Conservation (phyloP, 64 coral and sea anemone species). For the Stylophora pistillata region DNA sequence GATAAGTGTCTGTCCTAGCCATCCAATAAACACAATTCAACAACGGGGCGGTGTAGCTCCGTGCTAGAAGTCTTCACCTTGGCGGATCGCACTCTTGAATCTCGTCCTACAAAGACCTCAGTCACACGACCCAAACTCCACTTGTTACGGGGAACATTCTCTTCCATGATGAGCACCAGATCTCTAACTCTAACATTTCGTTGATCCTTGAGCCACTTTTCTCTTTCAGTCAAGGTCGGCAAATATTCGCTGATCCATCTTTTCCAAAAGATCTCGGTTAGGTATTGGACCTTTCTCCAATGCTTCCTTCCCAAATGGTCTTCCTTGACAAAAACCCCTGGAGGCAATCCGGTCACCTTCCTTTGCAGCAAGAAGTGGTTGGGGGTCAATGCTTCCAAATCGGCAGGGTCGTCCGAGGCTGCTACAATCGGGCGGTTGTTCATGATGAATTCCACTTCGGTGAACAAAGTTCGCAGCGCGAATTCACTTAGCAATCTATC, state of each 20-base stretch:
- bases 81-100: constrained; percentile 36
- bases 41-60: too few relatives aligned
- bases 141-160: not conserved
- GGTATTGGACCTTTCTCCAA: constrained; percentile 23
- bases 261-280: constrained; percentile 32
- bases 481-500: not conserved
- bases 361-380: too few relatives aligned
- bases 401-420: not conserved
- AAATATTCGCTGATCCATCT: constrained; percentile 1
- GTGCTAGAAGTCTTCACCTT: constrained; percentile 3
- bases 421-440: too few relatives aligned
- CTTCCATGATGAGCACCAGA: constrained; percentile 6
- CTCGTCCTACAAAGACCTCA: not conserved
- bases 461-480: not conserved
- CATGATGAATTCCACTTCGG: too few relatives aligned
- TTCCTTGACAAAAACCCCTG: constrained; percentile 12
- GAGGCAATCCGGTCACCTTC: not conserved
- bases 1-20: too few relatives aligned
- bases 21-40: too few relatives aligned
- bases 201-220: not conserved
- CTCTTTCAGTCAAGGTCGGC: too few relatives aligned
- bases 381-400: too few relatives aligned
- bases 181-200: constrained; percentile 23
- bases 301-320: constrained; percentile 27
- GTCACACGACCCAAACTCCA: constrained; percentile 33